Conservation (phyloP, 2,113 vertebrate species). For the Diadophis punctatus region DNA sequence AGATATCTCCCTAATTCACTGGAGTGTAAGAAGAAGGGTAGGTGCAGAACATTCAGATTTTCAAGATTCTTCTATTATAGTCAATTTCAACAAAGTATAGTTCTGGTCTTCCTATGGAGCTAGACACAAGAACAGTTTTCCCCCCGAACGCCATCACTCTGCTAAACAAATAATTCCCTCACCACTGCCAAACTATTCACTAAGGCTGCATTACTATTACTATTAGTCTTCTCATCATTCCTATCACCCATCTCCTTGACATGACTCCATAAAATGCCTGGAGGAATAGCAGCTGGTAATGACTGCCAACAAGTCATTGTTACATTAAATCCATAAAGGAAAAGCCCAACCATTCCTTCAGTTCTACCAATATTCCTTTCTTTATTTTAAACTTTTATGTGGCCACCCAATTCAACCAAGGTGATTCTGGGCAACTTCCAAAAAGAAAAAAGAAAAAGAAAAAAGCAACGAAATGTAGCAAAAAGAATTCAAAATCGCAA, state of each 20-base stretch:
- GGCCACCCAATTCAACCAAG: not conserved
- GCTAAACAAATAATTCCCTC: no score
- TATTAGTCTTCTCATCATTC: no score
- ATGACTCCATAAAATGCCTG: not conserved
- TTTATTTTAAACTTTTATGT: not conserved
- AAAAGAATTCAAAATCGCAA: not conserved
- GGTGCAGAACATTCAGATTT: not conserved
- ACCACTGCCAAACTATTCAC: no score
- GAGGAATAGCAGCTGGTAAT: not conserved
- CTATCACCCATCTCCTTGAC: no score
- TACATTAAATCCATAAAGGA: not conserved
- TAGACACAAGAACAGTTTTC: no score
- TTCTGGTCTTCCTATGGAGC: not conserved
- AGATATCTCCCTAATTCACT: not conserved
- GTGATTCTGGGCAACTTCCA: not conserved
- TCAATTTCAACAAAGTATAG: not conserved
- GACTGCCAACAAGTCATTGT: not conserved
- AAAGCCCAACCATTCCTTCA: not conserved
- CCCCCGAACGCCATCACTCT: no score
- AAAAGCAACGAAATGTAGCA: not conserved
- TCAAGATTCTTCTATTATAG: not conserved
- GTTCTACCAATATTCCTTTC: rapidly evolving
- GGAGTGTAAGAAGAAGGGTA: not conserved
- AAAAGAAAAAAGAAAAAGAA: not conserved
- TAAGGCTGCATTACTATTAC: no score